Conservation (phyloP, 2,888 invertebrate species). For the Eustalomyia histrio region DNA sequence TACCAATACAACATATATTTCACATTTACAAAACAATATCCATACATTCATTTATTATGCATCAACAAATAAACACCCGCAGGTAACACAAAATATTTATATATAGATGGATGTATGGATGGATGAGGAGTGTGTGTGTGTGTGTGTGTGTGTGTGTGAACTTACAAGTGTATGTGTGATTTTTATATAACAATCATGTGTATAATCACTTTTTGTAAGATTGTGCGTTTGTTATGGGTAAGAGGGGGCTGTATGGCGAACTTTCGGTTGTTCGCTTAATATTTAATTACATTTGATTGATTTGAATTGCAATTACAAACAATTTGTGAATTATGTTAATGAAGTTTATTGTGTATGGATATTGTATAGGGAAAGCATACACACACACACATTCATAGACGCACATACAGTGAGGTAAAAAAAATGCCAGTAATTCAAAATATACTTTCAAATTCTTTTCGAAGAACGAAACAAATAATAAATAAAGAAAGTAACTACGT, state of each 20-base stretch:
- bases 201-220: constrained; percentile 29
- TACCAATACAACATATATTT: neutral
- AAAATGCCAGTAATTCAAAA: too few species aligned
- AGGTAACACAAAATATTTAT: constrained; percentile 17
- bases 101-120: neutral
- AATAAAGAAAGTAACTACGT: too few species aligned
- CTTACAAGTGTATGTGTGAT: constrained; percentile 3
- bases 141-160: constrained; percentile 7
- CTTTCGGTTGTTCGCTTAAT: constrained; percentile 49
- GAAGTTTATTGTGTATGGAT: constrained; percentile 46
- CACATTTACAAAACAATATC: constrained; percentile 25
- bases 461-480: too few species aligned
- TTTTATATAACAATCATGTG: constrained; percentile 39
- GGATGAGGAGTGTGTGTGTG: too few species aligned
- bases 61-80: constrained; percentile 48
- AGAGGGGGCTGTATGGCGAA: neutral
- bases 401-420: too few species aligned
- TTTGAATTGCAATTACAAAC: constrained; percentile 62
- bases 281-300: constrained; percentile 66
- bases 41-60: constrained; percentile 30
- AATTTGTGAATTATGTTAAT: constrained; percentile 64
- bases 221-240: constrained; percentile 14
- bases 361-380: neutral
- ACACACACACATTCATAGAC: neutral
- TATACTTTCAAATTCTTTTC: too few species aligned